Evolutionary conservation across 2,113 vertebrate genomes (phyloP).

Genomic region (Chelonoidis abingdonii): DNA sequence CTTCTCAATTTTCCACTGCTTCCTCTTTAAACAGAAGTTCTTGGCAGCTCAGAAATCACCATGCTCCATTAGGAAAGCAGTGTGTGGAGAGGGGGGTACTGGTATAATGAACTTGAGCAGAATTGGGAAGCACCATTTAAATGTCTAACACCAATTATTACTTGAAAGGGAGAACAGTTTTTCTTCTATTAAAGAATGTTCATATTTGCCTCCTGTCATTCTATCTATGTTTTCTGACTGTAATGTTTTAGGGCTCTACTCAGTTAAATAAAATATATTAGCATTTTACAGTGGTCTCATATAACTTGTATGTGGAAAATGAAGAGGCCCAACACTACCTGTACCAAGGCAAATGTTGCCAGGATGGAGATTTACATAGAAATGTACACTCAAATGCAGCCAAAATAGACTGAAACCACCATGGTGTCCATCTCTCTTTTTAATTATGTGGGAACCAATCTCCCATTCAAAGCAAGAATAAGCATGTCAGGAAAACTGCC

Average conservation of each 20-base stretch:
- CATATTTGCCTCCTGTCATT: neutral
- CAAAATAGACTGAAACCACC: neutral
- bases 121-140: neutral
- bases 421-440: neutral
- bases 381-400: neutral
- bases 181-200: neutral
- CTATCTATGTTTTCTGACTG: neutral
- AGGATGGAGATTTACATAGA: neutral
- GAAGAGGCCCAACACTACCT: neutral
- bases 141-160: neutral
- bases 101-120: neutral
- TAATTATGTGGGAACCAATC: neutral
- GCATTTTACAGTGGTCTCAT: neutral
- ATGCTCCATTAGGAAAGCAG: neutral
- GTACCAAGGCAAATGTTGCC: neutral
- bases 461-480: neutral
- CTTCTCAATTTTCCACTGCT: neutral
- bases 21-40: neutral
- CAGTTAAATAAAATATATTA: neutral
- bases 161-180: neutral
- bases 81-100: fast-evolving
- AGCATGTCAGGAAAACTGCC: neutral
- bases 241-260: neutral
- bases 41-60: neutral
- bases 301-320: neutral